A percentile compares a stretch with the other conserved stretches of the same genome.
These are phyloP conservation scores for Cataglyphis altisquamis DNA, from an alignment of 2,888 invertebrate species.

Conservation along the genomic window DNA sequence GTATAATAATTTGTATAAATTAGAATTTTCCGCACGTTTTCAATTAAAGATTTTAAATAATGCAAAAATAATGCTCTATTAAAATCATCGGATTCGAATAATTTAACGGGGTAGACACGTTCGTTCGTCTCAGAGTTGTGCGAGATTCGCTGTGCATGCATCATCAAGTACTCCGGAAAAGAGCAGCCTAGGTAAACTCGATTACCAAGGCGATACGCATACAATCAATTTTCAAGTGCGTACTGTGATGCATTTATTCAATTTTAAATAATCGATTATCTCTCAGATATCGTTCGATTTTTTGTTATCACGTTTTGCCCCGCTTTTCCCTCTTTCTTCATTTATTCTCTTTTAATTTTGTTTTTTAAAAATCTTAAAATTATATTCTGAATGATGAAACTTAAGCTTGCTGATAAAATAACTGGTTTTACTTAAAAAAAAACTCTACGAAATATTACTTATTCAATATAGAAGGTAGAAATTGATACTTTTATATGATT, in stretches of 20 bases:
- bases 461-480: background rate
- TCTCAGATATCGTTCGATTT: background rate
- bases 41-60: background rate
- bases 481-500: background rate
- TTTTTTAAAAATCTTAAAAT: conserved; percentile 4
- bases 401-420: conserved; percentile 50
- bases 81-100: background rate
- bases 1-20: background rate
- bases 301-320: conserved; percentile 4
- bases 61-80: background rate
- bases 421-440: background rate
- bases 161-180: conserved; percentile 48
- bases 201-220: conserved; percentile 48
- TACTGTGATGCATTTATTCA: conserved; percentile 25
- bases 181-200: conserved; percentile 42
- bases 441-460: background rate
- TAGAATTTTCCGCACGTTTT: background rate
- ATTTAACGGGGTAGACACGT: background rate
- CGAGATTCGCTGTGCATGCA: conserved; percentile 44
- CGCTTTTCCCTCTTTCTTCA: background rate
- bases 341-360: background rate
- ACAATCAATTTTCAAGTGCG: conserved; percentile 51
- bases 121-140: conserved; percentile 16
- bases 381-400: conserved; percentile 46
- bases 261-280: conserved; percentile 53